These are phyloP conservation scores for Diaphora mendica DNA, from an alignment of 2,888 invertebrate species.

Conservation along the genomic window DNA sequence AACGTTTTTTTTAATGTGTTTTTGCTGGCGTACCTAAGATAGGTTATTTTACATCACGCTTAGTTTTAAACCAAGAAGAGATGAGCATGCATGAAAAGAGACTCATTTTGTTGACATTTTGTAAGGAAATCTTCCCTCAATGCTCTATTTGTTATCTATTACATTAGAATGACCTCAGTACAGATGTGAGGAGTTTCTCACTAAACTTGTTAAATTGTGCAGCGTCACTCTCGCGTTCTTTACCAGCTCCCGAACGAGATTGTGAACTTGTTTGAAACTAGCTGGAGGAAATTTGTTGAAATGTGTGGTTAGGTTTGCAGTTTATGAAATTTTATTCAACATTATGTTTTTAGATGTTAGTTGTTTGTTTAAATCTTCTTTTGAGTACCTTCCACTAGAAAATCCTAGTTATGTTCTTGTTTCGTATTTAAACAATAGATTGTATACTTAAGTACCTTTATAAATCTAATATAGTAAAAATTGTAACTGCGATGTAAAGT, in stretches of 20 bases:
- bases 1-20: too few relatives aligned
- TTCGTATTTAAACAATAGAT: too few relatives aligned
- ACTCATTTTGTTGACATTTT: neutral
- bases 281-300: conserved; percentile 11
- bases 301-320: conserved; percentile 1
- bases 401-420: too few relatives aligned
- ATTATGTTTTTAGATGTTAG: neutral
- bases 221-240: conserved; percentile 15
- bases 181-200: conserved; percentile 12
- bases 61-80: too few relatives aligned
- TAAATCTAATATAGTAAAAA: too few relatives aligned
- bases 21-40: too few relatives aligned
- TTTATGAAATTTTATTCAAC: neutral
- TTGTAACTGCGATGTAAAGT: too few relatives aligned
- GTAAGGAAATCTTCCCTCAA: neutral
- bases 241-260: conserved; percentile 26
- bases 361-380: neutral
- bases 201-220: conserved; percentile 13
- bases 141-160: conserved; percentile 13
- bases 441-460: too few relatives aligned
- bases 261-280: conserved; percentile 13
- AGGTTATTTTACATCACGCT: too few relatives aligned
- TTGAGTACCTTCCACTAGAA: too few relatives aligned
- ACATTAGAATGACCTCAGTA: neutral
- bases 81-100: too few relatives aligned